Conservation (phyloP, 1,140 invertebrate genomes). For the Bombus sylvicola region DNA sequence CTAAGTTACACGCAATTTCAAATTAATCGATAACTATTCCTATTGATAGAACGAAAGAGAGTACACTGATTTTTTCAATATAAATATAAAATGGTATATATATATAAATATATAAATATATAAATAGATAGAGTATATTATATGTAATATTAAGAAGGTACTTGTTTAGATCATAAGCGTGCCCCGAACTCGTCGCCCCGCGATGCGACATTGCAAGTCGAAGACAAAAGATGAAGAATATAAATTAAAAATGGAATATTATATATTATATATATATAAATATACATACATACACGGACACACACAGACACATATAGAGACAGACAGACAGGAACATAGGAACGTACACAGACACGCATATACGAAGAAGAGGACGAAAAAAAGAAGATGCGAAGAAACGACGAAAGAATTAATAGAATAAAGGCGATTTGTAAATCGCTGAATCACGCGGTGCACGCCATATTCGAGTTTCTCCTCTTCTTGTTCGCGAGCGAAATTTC, state of each 20-base stretch:
- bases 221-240: constrained; percentile 46
- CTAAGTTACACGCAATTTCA: constrained; percentile 76
- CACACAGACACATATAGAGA: background rate
- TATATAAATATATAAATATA: constrained; percentile 70
- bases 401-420: background rate
- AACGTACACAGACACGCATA: background rate
- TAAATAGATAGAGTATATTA: constrained; percentile 68
- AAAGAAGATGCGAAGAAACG: background rate
- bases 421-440: constrained; percentile 43
- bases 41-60: constrained; percentile 66
- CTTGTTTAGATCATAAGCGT: constrained; percentile 77
- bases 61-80: constrained; percentile 72
- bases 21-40: constrained; percentile 69
- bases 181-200: constrained; percentile 73
- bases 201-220: constrained; percentile 65
- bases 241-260: constrained; percentile 50
- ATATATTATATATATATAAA: constrained; percentile 30
- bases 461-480: constrained; percentile 22
- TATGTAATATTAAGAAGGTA: constrained; percentile 73
- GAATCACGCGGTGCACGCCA: constrained; percentile 55
- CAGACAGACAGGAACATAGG: background rate
- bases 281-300: background rate
- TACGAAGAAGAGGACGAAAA: background rate
- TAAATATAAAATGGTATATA: constrained; percentile 66
- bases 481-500: background rate